These are phyloP conservation scores for Anguilla anguilla DNA, from an alignment of 2,797 vertebrate species.

Conservation along the genomic window DNA sequence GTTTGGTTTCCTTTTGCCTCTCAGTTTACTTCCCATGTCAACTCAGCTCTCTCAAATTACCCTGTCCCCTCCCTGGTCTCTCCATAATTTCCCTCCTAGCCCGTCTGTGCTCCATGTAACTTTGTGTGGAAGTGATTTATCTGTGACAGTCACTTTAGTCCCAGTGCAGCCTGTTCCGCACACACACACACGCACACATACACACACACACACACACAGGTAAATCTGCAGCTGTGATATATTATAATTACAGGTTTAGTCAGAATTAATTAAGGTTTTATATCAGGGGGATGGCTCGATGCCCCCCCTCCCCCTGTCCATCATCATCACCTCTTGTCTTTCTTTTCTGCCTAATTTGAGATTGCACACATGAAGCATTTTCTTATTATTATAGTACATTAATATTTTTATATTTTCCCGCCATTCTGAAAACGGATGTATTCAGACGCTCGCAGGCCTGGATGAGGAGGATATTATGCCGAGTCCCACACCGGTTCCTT, in stretches of 20 bases:
- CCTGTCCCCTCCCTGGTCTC: conserved; percentile 34
- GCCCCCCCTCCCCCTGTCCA: not conserved
- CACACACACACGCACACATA: conserved; percentile 28
- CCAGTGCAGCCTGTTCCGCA: conserved; percentile 70
- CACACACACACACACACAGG: conserved; percentile 69
- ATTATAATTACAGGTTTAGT: conserved; percentile 97
- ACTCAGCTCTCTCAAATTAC: not conserved
- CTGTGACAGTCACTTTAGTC: conserved; percentile 76
- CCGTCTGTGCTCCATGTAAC: conserved; percentile 60
- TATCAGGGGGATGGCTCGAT: conserved; percentile 72
- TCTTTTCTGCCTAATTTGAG: conserved; percentile 24
- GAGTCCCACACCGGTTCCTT: not conserved
- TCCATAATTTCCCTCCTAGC: conserved; percentile 38
- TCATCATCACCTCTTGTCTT: conserved; percentile 3
- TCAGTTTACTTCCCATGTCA: conserved; percentile 14
- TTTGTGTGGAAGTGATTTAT: conserved; percentile 81
- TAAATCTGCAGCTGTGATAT: conserved; percentile 85
- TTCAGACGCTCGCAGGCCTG: not conserved
- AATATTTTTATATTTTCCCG: not conserved
- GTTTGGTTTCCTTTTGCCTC: not conserved
- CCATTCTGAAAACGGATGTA: not conserved
- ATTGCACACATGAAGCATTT: conserved; percentile 18
- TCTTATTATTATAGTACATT: not conserved
- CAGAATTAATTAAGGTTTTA: conserved; percentile 91
- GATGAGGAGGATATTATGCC: not conserved